Conservation (phyloP, 2,888 invertebrate species). For the Megaustenia siamemsis region DNA sequence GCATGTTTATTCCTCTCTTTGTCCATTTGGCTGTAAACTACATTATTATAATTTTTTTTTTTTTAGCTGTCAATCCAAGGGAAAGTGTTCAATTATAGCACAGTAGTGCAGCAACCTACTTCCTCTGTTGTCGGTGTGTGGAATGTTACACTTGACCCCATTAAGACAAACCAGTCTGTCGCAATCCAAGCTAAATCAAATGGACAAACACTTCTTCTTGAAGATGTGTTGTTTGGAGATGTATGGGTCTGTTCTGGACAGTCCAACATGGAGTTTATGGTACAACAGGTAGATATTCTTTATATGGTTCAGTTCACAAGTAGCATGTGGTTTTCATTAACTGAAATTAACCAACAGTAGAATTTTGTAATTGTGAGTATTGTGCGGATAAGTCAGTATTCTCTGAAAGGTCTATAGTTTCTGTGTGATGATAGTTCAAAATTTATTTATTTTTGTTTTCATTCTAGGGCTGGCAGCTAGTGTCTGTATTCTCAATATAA, state of each 20-base stretch:
- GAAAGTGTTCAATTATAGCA: background rate
- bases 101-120: background rate
- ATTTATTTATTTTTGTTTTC: too few species aligned
- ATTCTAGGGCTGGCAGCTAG: too few species aligned
- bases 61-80: background rate
- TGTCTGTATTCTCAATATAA: too few species aligned
- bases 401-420: too few species aligned
- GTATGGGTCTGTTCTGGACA: conserved; percentile 79
- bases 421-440: too few species aligned
- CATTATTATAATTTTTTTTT: background rate
- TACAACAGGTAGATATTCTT: conserved; percentile 61
- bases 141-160: conserved; percentile 47
- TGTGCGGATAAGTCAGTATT: too few species aligned
- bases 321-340: too few species aligned
- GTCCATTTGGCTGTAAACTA: too few species aligned
- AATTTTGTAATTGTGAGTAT: too few species aligned
- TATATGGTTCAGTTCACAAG: too few species aligned
- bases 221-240: conserved; percentile 77
- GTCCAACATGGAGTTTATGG: conserved; percentile 76
- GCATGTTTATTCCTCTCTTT: too few species aligned
- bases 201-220: conserved; percentile 56
- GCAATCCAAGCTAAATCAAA: conserved; percentile 59
- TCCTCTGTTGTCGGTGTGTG: conserved; percentile 24
- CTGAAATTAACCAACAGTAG: too few species aligned
- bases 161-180: conserved; percentile 58